Evolutionary conservation across 2,888 invertebrate genomes (phyloP).

Genomic region (Petrolisthes manimaculis): DNA sequence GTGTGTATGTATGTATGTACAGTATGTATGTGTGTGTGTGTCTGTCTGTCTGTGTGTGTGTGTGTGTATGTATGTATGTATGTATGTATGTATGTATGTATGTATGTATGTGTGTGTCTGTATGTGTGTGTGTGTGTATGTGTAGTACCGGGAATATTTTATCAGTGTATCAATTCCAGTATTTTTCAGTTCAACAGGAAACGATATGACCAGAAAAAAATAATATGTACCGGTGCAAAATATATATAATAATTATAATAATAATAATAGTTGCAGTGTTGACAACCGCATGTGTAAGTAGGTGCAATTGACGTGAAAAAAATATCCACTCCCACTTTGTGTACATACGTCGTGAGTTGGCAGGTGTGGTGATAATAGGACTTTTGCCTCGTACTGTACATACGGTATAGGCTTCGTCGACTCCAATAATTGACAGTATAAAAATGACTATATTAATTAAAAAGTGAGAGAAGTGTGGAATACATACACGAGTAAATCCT

Average conservation of each 20-base stretch:
- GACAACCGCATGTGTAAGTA: background rate
- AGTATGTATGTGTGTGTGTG: background rate
- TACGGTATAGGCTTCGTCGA: too few species aligned
- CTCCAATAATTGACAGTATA: too few species aligned
- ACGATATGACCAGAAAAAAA: too few species aligned
- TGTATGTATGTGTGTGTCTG: background rate
- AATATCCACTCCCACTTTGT: too few species aligned
- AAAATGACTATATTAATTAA: too few species aligned
- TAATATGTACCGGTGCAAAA: background rate
- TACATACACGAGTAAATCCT: too few species aligned
- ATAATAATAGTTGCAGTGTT: background rate
- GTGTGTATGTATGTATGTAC: background rate
- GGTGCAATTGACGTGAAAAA: too few species aligned
- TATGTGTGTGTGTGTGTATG: background rate
- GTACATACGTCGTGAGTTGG: too few species aligned
- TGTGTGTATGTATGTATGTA: background rate
- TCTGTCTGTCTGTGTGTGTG: background rate
- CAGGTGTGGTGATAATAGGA: too few species aligned
- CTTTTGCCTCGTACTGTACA: too few species aligned
- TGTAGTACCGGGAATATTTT: background rate
- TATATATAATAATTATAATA: background rate
- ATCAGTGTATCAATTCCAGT: too few species aligned
- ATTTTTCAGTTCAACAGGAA: background rate
- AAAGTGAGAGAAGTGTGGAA: too few species aligned
- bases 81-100: conserved; percentile 5